phyloP scores from a whole-genome alignment of 2,113 vertebrate genomes.

The Hypocryptadius cinnamomeus region DNA sequence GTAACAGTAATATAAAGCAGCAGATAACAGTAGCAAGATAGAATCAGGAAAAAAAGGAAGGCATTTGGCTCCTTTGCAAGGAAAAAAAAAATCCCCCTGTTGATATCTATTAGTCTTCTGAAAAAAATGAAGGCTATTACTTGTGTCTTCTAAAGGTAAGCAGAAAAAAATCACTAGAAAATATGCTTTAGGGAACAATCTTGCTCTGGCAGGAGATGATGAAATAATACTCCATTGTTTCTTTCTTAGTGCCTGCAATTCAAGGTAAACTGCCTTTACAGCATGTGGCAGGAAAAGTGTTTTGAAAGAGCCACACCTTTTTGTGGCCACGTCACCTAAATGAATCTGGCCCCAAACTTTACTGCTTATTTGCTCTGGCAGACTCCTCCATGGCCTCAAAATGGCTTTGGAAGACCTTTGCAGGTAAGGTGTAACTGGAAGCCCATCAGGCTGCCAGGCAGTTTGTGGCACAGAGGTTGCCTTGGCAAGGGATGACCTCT shows the following conservation, averaged over 20 bases:
- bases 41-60: not conserved
- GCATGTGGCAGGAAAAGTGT: not conserved
- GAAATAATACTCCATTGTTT: slow-evolving; percentile 2
- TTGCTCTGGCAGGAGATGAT: not conserved
- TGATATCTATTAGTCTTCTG: slow-evolving; percentile 11
- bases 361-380: not conserved
- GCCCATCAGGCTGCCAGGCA: not conserved
- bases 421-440: not conserved
- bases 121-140: slow-evolving; percentile 26
- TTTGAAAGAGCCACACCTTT: not conserved
- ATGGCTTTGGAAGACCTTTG: not conserved
- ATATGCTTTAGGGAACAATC: slow-evolving; percentile 11
- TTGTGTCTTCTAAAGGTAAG: slow-evolving; percentile 24
- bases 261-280: slow-evolving; percentile 3
- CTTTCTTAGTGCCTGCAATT: not conserved
- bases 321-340: not conserved
- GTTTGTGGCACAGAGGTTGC: not conserved
- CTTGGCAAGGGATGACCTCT: not conserved
- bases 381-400: not conserved
- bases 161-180: slow-evolving; percentile 21
- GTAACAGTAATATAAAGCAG: not conserved
- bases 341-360: not conserved
- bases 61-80: not conserved
- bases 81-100: not conserved
- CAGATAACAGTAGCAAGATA: slow-evolving; percentile 7